phyloP scores from a whole-genome alignment of 92 coral and sea anemone genomes.

The Siderastrea siderea region DNA sequence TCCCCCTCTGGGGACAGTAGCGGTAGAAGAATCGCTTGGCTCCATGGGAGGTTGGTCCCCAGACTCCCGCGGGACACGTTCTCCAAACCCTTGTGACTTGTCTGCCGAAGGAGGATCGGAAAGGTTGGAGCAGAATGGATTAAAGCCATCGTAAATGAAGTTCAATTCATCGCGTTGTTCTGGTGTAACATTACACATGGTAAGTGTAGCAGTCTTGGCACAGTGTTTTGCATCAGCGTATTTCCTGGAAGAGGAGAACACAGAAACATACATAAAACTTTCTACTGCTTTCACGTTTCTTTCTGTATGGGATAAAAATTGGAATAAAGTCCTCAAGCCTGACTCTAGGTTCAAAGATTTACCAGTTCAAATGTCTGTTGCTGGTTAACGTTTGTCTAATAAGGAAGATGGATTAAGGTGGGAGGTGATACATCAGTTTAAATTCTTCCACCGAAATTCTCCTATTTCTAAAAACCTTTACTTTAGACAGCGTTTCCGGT shows the following conservation, averaged over 20 bases:
- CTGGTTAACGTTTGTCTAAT: too few relatives aligned
- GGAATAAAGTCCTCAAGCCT: too few relatives aligned
- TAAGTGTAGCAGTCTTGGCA: conserved; percentile 11
- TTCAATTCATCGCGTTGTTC: conserved; percentile 2
- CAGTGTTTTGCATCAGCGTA: conserved; percentile 39
- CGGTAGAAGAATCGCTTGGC: background rate
- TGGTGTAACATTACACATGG: background rate
- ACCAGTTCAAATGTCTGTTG: too few relatives aligned
- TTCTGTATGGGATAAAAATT: too few relatives aligned
- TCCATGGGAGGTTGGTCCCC: background rate
- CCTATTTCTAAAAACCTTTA: too few relatives aligned
- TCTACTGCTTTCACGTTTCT: too few relatives aligned
- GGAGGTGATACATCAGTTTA: too few relatives aligned
- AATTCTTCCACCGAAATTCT: too few relatives aligned
- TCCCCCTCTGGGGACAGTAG: background rate
- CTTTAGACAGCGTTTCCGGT: too few relatives aligned
- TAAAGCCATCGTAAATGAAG: conserved; percentile 35
- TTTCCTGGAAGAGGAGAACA: background rate
- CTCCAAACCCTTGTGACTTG: background rate
- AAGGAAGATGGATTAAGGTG: too few relatives aligned
- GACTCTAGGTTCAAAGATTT: too few relatives aligned
- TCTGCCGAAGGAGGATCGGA: conserved; percentile 13
- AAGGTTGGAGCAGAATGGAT: conserved; percentile 32
- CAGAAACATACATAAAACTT: background rate
- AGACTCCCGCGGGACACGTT: conserved; percentile 1